Conservation (phyloP, 1,140 invertebrate species). For the Hylaeus volcanicus region DNA sequence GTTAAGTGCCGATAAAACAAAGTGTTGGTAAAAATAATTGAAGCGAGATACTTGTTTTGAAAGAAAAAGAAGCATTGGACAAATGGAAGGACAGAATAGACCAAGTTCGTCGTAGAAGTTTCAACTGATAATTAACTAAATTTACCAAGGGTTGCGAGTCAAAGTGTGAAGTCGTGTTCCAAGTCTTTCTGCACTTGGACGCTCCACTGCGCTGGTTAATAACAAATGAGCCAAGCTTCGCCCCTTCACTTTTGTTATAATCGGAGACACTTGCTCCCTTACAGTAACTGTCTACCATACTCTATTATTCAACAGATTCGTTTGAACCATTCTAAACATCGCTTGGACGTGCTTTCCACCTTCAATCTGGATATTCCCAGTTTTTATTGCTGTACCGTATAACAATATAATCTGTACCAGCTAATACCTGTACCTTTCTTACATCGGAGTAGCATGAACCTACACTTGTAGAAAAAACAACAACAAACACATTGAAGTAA, state of each 20-base stretch:
- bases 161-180: slow-evolving; percentile 81
- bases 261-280: slow-evolving; percentile 75
- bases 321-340: slow-evolving; percentile 78
- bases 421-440: too few relatives aligned
- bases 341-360: slow-evolving; percentile 50
- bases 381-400: neutral
- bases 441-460: too few relatives aligned
- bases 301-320: slow-evolving; percentile 77
- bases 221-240: slow-evolving; percentile 77
- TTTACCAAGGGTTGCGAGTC: slow-evolving; percentile 76
- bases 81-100: slow-evolving; percentile 29
- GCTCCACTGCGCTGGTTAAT: slow-evolving; percentile 77
- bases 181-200: slow-evolving; percentile 78
- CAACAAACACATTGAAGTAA: too few relatives aligned
- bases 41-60: neutral
- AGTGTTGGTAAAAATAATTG: too few relatives aligned
- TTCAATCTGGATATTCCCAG: slow-evolving; percentile 8
- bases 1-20: too few relatives aligned
- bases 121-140: slow-evolving; percentile 79
- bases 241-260: slow-evolving; percentile 78
- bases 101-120: slow-evolving; percentile 73
- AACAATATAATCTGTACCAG: too few relatives aligned
- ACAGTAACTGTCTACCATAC: slow-evolving; percentile 76
- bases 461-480: too few relatives aligned
- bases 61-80: neutral